Evolutionary conservation across 2,797 vertebrate species (phyloP).

Genomic region (Tragopan temminckii): DNA sequence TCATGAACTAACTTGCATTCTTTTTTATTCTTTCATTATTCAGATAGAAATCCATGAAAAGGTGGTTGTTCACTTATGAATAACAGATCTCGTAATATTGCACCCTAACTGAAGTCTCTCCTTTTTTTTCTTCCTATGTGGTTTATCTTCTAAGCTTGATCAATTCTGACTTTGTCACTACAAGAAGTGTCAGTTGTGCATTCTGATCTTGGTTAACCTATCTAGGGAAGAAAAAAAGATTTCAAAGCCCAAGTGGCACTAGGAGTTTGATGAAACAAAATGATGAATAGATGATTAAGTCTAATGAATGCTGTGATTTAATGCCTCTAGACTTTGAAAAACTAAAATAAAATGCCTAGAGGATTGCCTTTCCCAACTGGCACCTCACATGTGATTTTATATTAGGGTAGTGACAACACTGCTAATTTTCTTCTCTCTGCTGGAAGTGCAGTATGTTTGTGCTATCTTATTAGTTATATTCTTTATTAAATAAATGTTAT

Average conservation of each 20-base stretch:
- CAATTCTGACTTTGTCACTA: neutral
- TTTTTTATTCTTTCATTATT: slow-evolving; percentile 21
- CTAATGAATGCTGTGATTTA: slow-evolving; percentile 36
- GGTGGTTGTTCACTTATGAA: neutral
- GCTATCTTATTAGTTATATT: neutral
- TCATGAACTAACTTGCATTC: neutral
- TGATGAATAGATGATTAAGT: neutral
- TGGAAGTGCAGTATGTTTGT: neutral
- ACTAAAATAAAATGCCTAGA: neutral
- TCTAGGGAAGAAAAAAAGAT: neutral
- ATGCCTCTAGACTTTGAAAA: neutral
- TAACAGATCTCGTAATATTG: slow-evolving; percentile 23
- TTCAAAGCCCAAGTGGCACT: slow-evolving; percentile 18
- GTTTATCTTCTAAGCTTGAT: slow-evolving; percentile 46
- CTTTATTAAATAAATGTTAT: neutral
- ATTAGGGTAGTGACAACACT: neutral
- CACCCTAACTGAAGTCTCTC: neutral
- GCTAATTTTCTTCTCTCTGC: slow-evolving; percentile 21
- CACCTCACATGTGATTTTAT: neutral
- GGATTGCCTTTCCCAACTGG: neutral
- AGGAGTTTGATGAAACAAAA: slow-evolving; percentile 25
- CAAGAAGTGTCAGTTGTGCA: neutral
- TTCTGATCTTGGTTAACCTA: slow-evolving; percentile 35
- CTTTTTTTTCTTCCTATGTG: neutral
- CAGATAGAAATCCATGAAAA: neutral